Conservation (phyloP, 2,888 invertebrate species). For the Platycheirus rosarum region DNA sequence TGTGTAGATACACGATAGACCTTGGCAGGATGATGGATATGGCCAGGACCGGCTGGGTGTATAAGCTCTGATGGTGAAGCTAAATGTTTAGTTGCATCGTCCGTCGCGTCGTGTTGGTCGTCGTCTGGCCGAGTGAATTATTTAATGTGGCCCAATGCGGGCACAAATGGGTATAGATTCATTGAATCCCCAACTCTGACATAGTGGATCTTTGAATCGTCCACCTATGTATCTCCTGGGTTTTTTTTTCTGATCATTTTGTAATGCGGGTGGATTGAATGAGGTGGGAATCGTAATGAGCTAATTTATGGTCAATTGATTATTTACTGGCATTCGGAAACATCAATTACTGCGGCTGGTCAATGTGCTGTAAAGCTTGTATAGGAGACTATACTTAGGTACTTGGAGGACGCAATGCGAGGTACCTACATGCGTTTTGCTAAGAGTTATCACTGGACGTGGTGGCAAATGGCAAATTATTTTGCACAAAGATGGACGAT, state of each 20-base stretch:
- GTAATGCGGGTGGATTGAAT: constrained; percentile 72
- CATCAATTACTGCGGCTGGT: constrained; percentile 80
- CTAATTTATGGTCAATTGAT: constrained; percentile 83
- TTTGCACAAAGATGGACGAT: constrained; percentile 62
- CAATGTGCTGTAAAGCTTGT: constrained; percentile 37
- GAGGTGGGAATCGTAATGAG: constrained; percentile 79
- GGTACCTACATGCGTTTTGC: constrained; percentile 29
- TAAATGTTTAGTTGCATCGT: constrained; percentile 56
- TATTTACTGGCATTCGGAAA: constrained; percentile 82
- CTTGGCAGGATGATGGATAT: constrained; percentile 73
- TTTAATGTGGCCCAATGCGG: constrained; percentile 71
- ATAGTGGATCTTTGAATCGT: constrained; percentile 55
- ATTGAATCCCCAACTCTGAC: constrained; percentile 62
- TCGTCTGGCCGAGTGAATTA: constrained; percentile 69
- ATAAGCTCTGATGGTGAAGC: constrained; percentile 31
- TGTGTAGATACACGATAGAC: constrained; percentile 31
- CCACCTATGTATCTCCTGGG: constrained; percentile 13
- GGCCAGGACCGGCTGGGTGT: constrained; percentile 42
- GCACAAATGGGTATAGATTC: constrained; percentile 63
- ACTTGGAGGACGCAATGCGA: constrained; percentile 1
- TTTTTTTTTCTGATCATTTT: constrained; percentile 1
- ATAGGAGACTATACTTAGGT: not conserved
- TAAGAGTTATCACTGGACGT: constrained; percentile 63
- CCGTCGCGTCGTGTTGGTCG: not conserved
- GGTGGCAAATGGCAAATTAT: constrained; percentile 73